Base-by-base conservation (phyloP, 2,888 invertebrate genomes). In the Yponomeuta cagnagella region DNA sequence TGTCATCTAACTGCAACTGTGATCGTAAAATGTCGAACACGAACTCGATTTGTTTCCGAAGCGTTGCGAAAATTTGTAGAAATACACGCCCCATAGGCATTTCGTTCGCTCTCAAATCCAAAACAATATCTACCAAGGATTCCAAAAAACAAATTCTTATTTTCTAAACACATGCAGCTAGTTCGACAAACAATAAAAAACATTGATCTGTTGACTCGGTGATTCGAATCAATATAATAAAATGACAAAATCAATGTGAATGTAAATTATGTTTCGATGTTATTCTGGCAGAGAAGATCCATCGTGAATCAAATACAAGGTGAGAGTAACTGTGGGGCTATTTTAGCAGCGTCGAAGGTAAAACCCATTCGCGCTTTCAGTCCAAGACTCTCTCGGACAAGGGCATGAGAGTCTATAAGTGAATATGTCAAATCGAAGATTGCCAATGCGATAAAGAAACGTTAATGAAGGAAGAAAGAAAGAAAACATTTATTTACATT, bases 281-380 rank as follows among this genome's bases (percentile, higher is more conserved):
- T 87, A 88, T 89, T 92, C 90, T 92, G 91, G 92, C 91, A 91
- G 90, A 88, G 87, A 89, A 86, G 88, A 90, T 91, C 89, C 88
- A 91, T 91, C 90, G 90, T 92, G 90, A 91, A 92, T 92, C 91
- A 92, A 90, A 90, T 83, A 89, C 92, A 92, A 92, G 92, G 92
- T 89, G 88, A 92, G 90, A 89, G 84, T 87, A 86, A 89, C 87
- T 87, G 85, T 80, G 82, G 79, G 82, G 88, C 90, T 91, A 92
- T 92, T 92, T 92, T 90, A 89, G 89, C 89, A 87, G 85, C 87
- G 87, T 87, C 88, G 92, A 92, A 92, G 92, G 92, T 90, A 92
- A 92, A 87, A 90, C 85, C 87, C 88, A 90, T 89, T 89, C 84
- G 86, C 87, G 88, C 90, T 90, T 92, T 92, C 90, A 82, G 88